Conservation (phyloP, 2,888 invertebrate species). For the Cacoxenus indagator region DNA sequence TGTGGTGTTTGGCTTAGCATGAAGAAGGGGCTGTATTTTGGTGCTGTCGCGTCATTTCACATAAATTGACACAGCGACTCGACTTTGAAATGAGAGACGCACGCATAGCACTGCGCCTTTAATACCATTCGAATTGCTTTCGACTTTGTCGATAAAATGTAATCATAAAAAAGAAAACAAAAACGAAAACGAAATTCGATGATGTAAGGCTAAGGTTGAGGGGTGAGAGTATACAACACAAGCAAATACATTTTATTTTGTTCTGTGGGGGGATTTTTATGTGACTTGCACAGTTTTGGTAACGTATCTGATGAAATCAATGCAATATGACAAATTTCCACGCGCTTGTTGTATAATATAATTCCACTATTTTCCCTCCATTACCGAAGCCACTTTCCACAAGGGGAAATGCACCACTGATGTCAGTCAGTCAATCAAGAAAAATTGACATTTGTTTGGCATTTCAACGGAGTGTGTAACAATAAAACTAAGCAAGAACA, state of each 20-base stretch:
- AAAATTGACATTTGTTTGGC: not conserved
- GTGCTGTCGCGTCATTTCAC: constrained; percentile 41
- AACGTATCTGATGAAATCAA: constrained; percentile 10
- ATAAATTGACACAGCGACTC: constrained; percentile 52
- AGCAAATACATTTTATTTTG: not conserved
- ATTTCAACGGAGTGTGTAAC: not conserved
- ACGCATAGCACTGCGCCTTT: not conserved
- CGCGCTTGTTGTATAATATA: constrained; percentile 3
- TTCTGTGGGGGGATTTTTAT: not conserved
- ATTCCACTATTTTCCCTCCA: not conserved
- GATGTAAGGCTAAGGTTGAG: not conserved
- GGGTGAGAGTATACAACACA: not conserved
- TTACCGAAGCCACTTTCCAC: not conserved
- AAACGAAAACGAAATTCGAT: constrained; percentile 57
- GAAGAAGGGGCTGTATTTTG: not conserved
- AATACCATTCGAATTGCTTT: not conserved
- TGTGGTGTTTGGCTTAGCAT: constrained; percentile 2
- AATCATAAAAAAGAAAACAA: too few species aligned
- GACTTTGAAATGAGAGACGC: constrained; percentile 37
- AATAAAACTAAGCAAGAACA: not conserved
- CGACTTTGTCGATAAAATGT: constrained; percentile 26
- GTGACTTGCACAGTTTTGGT: not conserved
- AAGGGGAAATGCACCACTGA: not conserved
- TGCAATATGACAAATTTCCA: constrained; percentile 1
- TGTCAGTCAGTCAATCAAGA: not conserved